phyloP scores from a whole-genome alignment of 1,140 invertebrate species.

The Pygmarrhopalites habei region DNA sequence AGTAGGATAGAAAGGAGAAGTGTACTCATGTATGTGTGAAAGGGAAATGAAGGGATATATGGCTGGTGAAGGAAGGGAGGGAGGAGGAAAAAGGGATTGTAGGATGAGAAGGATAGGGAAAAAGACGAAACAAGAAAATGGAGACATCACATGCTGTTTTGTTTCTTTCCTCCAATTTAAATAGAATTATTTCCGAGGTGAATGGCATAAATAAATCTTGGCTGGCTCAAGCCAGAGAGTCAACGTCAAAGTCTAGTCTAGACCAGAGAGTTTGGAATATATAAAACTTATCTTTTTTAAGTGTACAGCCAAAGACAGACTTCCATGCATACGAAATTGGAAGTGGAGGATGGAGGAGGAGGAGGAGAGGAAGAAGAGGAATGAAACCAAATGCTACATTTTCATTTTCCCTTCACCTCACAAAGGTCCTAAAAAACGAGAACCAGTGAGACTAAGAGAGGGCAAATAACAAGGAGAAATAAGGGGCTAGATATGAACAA shows the following conservation, averaged over 20 bases:
- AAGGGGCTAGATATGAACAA: no score
- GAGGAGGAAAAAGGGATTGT: no score
- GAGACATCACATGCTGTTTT: background rate
- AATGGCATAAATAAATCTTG: conserved; percentile 7
- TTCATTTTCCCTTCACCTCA: background rate
- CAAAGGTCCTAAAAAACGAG: no score
- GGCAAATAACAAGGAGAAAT: no score
- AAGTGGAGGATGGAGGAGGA: background rate
- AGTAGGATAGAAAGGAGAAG: no score
- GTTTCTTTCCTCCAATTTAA: conserved; percentile 7
- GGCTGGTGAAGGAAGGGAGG: no score
- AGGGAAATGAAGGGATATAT: no score
- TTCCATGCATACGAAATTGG: background rate
- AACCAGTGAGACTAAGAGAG: no score
- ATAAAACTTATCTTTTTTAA: background rate
- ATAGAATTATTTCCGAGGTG: conserved; percentile 4
- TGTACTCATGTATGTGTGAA: no score
- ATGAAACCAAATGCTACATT: background rate
- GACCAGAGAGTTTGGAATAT: background rate
- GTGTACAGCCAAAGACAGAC: background rate
- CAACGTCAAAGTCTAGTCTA: background rate
- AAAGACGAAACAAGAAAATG: background rate
- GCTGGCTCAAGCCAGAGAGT: background rate
- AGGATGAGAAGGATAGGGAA: no score
- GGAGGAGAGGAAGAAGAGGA: background rate